These are phyloP conservation scores for Netelia virgata DNA, from an alignment of 2,888 invertebrate genomes.

Conservation along the genomic window DNA sequence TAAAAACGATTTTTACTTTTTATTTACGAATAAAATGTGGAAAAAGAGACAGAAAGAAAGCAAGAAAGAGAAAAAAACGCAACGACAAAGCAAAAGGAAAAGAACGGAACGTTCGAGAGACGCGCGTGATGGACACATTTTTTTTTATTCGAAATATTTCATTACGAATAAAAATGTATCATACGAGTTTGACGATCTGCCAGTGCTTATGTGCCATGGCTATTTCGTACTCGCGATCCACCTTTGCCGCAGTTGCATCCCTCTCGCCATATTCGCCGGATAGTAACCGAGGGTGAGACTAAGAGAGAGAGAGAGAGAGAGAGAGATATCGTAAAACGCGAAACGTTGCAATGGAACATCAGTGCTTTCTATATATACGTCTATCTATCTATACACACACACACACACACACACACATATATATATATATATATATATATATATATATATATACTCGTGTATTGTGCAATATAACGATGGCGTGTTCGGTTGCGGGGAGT, in stretches of 20 bases:
- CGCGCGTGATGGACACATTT: background rate
- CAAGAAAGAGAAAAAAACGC: too few relatives aligned
- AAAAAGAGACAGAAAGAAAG: too few relatives aligned
- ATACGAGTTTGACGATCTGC: constrained; percentile 53
- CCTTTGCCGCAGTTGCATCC: background rate
- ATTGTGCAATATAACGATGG: background rate
- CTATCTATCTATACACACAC: background rate
- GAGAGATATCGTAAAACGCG: background rate
- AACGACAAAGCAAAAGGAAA: too few relatives aligned
- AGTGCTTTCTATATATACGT: background rate
- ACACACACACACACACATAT: too few relatives aligned
- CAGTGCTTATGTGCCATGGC: constrained; percentile 21
- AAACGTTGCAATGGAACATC: constrained; percentile 18
- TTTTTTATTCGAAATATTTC: constrained; percentile 15
- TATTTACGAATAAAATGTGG: too few relatives aligned
- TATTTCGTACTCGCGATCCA: constrained; percentile 24
- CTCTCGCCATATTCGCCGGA: too few relatives aligned
- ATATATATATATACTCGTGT: background rate
- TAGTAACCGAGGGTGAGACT: background rate
- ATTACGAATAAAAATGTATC: constrained; percentile 47
- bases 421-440: background rate
- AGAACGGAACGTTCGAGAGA: too few relatives aligned
- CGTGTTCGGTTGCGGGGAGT: constrained; percentile 14
- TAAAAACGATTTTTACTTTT: background rate
- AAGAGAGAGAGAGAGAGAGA: background rate